Percentiles rank a stretch among this genome's conserved stretches.
Evolutionary conservation across 2,113 vertebrate species (phyloP).

Genomic region (Cebidichthys violaceus): DNA sequence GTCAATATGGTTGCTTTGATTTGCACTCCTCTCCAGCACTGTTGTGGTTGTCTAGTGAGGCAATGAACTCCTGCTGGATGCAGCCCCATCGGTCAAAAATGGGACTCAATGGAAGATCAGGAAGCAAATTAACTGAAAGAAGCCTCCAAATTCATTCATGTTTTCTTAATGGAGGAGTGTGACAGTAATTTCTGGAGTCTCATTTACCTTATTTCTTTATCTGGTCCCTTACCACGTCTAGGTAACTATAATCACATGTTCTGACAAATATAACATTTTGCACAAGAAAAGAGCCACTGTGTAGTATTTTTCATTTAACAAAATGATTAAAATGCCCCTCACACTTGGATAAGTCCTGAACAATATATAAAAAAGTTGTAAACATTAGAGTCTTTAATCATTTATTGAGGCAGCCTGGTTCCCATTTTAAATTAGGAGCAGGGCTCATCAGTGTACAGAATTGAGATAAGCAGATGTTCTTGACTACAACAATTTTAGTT

Average conservation of each 20-base stretch:
- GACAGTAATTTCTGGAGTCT: slow-evolving; percentile 3
- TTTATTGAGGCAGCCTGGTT: background rate
- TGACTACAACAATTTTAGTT: slow-evolving; percentile 71
- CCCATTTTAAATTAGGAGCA: slow-evolving; percentile 6
- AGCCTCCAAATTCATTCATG: slow-evolving; percentile 27
- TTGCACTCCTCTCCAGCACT: slow-evolving; percentile 42
- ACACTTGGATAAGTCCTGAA: background rate
- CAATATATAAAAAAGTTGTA: slow-evolving; percentile 1
- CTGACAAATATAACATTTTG: slow-evolving; percentile 1
- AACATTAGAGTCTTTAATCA: background rate
- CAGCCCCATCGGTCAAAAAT: slow-evolving; percentile 35
- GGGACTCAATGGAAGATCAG: slow-evolving; percentile 22
- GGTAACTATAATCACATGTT: slow-evolving; percentile 25
- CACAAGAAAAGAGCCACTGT: background rate
- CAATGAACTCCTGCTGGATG: slow-evolving; percentile 46
- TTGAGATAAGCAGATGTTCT: background rate
- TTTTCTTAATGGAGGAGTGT: background rate
- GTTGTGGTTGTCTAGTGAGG: slow-evolving; percentile 35
- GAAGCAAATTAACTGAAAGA: slow-evolving; percentile 17
- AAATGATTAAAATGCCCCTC: background rate
- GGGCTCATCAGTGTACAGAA: background rate
- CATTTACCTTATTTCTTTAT: slow-evolving; percentile 10
- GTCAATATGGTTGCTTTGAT: slow-evolving; percentile 73
- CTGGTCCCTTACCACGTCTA: slow-evolving; percentile 4
- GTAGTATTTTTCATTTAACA: background rate